phyloP scores from a whole-genome alignment of 2,888 invertebrate genomes.

The Stenoptilia bipunctidactyla region DNA sequence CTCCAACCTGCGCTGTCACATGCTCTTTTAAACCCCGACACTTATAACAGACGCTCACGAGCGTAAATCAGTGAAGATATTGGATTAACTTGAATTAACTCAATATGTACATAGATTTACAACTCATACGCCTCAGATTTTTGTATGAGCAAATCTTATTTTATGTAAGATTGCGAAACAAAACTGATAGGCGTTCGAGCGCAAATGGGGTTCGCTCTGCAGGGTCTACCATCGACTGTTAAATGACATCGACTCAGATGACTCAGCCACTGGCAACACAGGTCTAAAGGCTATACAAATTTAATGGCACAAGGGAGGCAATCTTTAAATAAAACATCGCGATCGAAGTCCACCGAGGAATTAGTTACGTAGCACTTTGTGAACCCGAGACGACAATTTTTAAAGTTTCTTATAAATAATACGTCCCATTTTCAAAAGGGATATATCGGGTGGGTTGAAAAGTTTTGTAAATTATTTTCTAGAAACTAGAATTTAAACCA shows the following conservation, averaged over 20 bases:
- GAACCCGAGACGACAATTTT: slow-evolving; percentile 38
- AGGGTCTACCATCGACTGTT: slow-evolving; percentile 22
- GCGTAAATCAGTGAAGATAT: no score
- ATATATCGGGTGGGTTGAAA: slow-evolving; percentile 36
- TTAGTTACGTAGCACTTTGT: slow-evolving; percentile 44
- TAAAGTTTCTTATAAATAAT: slow-evolving; percentile 22
- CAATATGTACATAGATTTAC: no score
- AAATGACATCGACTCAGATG: slow-evolving; percentile 32
- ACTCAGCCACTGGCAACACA: slow-evolving; percentile 31
- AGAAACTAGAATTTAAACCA: slow-evolving; percentile 50
- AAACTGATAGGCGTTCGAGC: background rate
- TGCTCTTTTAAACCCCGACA: slow-evolving; percentile 58
- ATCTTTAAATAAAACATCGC: slow-evolving; percentile 29
- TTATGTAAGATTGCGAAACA: no score
- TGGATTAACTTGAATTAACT: no score
- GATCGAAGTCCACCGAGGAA: slow-evolving; percentile 18
- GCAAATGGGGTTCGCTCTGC: slow-evolving; percentile 32
- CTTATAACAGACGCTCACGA: no score
- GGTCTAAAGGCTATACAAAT: slow-evolving; percentile 50
- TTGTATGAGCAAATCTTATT: no score
- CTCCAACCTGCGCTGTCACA: slow-evolving; percentile 71
- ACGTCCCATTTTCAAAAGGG: slow-evolving; percentile 33
- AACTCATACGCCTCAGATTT: no score
- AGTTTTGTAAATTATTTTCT: slow-evolving; percentile 60
- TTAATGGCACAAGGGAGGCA: slow-evolving; percentile 67